Base-by-base conservation (phyloP, 2,113 vertebrate genomes). In the Dicaeum eximium region DNA sequence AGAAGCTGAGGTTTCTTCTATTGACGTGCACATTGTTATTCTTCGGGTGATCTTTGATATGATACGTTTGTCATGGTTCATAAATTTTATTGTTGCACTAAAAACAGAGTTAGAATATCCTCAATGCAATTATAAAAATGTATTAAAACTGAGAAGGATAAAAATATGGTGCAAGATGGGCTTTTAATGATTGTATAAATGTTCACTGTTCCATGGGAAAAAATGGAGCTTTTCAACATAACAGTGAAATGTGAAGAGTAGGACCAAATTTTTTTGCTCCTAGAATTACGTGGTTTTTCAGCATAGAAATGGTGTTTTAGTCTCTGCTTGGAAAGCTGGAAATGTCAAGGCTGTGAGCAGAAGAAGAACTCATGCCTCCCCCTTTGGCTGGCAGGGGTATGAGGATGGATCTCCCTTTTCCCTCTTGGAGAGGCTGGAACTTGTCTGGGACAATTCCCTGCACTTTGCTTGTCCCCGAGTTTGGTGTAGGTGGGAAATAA, bases 61-160 rank as follows among this genome's bases (percentile, higher is more conserved):
- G 97, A 98, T 97, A 95, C 81, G 94, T 97, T 98, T 97, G 97
- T 95, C 97, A 97, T 53, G 97, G 97, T 97, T 97, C 96, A 95
- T 98, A 98, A 98, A 98, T 98, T 98, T 98, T 98, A 98, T 98
- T 95, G 98, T 97, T 98, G 97, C 97, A 98, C 97, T 98, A 98
- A 98, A 98, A 98, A 98, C 97, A 98, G 97, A 97, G 97, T 98
- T 97, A 98, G 98, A 98, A 98, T 98, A 98, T 98, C 96, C 97
- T 98, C 98, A 94, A 86, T 97, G 98, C 97, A 98, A 98, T 98
- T 98, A 98, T 97, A 98, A 98, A 98, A 98, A 98, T 98, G 97
- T 98, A 98, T 98, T 98, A 97, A 98, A 98, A 98, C 97, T 97
- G 97, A 96, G 97, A 97, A 97, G 97, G 96, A 97, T 97, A 97